phyloP scores from a whole-genome alignment of 2,888 invertebrate species.

The Eledona agricola region DNA sequence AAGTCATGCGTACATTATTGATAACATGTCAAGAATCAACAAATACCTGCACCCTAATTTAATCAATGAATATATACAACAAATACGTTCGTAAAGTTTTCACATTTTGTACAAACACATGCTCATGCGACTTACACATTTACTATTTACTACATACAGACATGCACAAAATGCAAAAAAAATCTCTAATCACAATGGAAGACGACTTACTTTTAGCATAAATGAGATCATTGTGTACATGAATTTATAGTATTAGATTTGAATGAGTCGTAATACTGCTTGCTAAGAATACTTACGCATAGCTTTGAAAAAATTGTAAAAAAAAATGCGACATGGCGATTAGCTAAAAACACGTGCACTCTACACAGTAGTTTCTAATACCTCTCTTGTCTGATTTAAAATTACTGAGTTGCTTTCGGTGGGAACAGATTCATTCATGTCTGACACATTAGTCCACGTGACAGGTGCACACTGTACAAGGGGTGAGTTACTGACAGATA shows the following conservation, averaged over 20 bases:
- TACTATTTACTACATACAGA: constrained; percentile 18
- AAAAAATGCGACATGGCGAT: constrained; percentile 38
- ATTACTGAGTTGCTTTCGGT: constrained; percentile 48
- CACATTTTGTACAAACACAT: constrained; percentile 31
- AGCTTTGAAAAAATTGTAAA: constrained; percentile 34
- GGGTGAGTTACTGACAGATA: constrained; percentile 56
- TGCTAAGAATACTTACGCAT: constrained; percentile 38
- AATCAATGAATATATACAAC: constrained; percentile 33
- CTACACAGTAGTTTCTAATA: constrained; percentile 77
- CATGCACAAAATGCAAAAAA: constrained; percentile 32
- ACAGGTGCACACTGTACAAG: constrained; percentile 58
- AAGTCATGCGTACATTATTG: constrained; percentile 19
- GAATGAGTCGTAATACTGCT: constrained; percentile 27
- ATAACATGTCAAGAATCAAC: constrained; percentile 16
- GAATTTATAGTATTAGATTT: constrained; percentile 33
- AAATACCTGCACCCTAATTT: constrained; percentile 38
- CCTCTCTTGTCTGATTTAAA: constrained; percentile 65
- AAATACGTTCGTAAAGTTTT: constrained; percentile 29
- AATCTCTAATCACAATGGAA: constrained; percentile 22
- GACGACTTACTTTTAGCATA: constrained; percentile 35
- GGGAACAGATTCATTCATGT: constrained; percentile 58
- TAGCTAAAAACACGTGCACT: constrained; percentile 45
- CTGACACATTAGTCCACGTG: constrained; percentile 59
- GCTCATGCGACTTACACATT: constrained; percentile 34
- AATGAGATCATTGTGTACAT: constrained; percentile 40